Evolutionary conservation across 2,888 invertebrate genomes (phyloP), one percentile per base, ranked within the genome.

Genomic region (Lycia hirtaria): DNA sequence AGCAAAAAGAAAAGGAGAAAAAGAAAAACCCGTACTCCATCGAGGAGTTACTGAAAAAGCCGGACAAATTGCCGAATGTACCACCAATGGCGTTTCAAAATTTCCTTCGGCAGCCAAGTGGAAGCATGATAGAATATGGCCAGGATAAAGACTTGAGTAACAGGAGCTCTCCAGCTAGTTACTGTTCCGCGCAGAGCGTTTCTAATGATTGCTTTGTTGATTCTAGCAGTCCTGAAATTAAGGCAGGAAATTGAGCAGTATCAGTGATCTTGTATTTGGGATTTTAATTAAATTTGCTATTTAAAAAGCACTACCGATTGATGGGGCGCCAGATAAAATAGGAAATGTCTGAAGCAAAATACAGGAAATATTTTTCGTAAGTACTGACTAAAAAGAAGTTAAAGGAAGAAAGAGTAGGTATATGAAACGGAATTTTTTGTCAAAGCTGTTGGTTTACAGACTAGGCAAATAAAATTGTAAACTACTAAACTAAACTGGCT

Each of bases 21-120:
- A 95, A 96, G 80, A 94, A 95, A 62, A 97, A 96, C 78, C 97
- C 97, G 0, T 97, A 97, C 76, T 97, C 97, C 1, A 97, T 97
- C 76, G 97, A 97, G 70, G 97, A 97, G 75, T 81, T 97, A 6
- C 78, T 97, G 22, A 97, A 97, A 77, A 96, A 96, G 69, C 96
- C 96, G 0, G 95, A 94, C 63, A 95, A 95, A 75, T 93, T 93
- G 69, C 83, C 85, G 0, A 82, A 75, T 51, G 72, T 83, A 0
- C 76, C 76, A 54, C 87, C 92, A 6, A 74, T 87, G 19, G 84
- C 77, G 2, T 87, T 90, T 41, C 84, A 83, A 58, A 87, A 92
- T 49, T 90, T 93, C 48, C 83, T 93, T 5, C 83, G 94, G 15
- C 94, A 94, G 64, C 94, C 94, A 0, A 93, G 93, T 66, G 94